These are phyloP conservation scores for Phenacoccus solenopsis DNA, from an alignment of 1,140 invertebrate genomes.

Conservation along the genomic window DNA sequence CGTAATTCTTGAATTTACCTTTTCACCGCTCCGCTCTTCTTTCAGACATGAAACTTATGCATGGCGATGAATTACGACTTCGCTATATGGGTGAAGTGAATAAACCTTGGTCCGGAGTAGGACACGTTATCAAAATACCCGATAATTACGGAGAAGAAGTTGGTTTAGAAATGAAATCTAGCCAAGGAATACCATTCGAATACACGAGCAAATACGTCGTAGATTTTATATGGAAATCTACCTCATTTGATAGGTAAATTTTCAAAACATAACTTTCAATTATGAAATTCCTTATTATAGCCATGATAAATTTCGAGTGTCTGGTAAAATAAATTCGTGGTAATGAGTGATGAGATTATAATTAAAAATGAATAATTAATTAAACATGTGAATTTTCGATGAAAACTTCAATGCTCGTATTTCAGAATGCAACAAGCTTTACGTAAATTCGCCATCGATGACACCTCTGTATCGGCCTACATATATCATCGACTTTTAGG, in stretches of 20 bases:
- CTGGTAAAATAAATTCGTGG: no score
- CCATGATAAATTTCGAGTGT: background rate
- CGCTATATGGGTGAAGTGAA: conserved; percentile 88
- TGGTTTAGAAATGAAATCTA: conserved; percentile 88
- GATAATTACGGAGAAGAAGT: conserved; percentile 99
- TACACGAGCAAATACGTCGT: conserved; percentile 93
- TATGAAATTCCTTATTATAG: background rate
- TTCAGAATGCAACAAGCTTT: conserved; percentile 88
- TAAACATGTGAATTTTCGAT: background rate
- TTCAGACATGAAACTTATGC: conserved; percentile 75
- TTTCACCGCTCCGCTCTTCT: background rate
- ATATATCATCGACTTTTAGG: conserved; percentile 95
- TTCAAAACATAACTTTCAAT: conserved; percentile 12
- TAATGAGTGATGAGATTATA: no score
- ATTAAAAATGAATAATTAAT: background rate
- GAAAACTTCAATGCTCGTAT: conserved; percentile 24
- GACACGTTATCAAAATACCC: conserved; percentile 96
- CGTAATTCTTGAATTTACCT: background rate
- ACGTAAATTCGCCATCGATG: conserved; percentile 91
- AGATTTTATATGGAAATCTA: conserved; percentile 99
- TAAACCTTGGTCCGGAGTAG: conserved; percentile 52
- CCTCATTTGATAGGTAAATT: conserved; percentile 84
- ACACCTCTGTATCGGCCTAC: conserved; percentile 89
- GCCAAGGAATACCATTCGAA: conserved; percentile 76
- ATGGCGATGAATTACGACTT: conserved; percentile 35